A percentile compares a stretch with the other conserved stretches of the same genome.
Conservation (phyloP, 2,797 vertebrate genomes). For the Spizella passerina region DNA sequence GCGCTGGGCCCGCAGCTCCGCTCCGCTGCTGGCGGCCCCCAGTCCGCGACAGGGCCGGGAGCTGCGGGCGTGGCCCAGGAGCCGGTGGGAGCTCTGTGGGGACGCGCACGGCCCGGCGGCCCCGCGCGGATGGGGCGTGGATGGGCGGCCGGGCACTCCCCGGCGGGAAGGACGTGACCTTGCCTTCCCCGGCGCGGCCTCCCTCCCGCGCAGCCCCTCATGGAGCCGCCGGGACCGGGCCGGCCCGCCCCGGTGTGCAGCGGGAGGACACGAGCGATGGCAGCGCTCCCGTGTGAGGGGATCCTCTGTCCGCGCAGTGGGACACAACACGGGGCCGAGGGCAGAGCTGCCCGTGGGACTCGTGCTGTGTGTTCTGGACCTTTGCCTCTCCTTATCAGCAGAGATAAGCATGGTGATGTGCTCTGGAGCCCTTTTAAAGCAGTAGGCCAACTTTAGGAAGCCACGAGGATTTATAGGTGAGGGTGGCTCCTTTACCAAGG, state of each 20-base stretch:
- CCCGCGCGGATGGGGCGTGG: rapidly evolving
- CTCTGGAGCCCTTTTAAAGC: background rate
- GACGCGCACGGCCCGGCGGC: too few species aligned
- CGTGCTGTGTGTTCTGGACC: background rate
- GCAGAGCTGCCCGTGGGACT: rapidly evolving
- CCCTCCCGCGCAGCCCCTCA: background rate
- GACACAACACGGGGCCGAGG: rapidly evolving
- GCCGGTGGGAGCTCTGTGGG: rapidly evolving
- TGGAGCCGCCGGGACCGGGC: rapidly evolving
- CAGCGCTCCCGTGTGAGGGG: rapidly evolving
- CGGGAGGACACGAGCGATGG: rapidly evolving
- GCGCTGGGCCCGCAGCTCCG: background rate
- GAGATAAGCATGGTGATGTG: rapidly evolving
- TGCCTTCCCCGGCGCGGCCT: background rate
- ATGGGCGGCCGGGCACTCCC: background rate
- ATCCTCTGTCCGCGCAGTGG: rapidly evolving
- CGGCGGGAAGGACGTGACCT: slow-evolving; percentile 35
- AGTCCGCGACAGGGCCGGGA: background rate
- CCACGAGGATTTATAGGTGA: background rate
- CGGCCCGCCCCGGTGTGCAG: rapidly evolving
- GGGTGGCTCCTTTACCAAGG: rapidly evolving
- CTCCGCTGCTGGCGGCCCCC: too few species aligned
- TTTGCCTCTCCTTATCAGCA: background rate
- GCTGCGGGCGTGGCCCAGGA: too few species aligned
- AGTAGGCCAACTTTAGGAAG: background rate